Evolutionary conservation across 2,888 invertebrate genomes (phyloP), one percentile per base, ranked within the genome.

Genomic region (Geotrupes spiniger): DNA sequence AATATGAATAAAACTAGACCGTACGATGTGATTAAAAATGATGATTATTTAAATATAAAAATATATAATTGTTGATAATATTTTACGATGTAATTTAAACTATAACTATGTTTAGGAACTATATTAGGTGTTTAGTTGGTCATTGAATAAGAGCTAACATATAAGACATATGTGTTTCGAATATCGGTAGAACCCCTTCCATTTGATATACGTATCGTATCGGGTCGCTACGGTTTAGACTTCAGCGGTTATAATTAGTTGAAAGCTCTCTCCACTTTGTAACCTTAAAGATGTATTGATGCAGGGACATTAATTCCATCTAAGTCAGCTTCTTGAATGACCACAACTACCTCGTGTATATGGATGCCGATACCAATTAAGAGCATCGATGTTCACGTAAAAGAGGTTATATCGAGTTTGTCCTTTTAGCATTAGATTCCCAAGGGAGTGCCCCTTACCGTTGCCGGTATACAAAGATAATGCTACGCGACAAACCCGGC

Each of bases 241-340:
- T 66, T 66, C 57, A 56, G 59, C 59, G 63, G 62, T 66, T 64
- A 65, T 69, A 71, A 72, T 71, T 70, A 70, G 69, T 66, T 67
- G 65, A 67, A 67, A 70, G 68, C 69, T 58, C 54, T 57, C 57
- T 65, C 63, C 65, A 63, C 68, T 69, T 68, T 64, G 66, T 57
- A 52, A 63, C 66, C 64, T 69, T 66, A 65, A 63, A 65, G 65
- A 68, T 66, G 65, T 64, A 71, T 68, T 68, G 65, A 69, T 60
- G 63, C 58, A 60, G 57, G 54, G 54, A 59, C 54, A 66, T 63
- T 70, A 71, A 70, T 69, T 57, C 68, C 63, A 58, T 61, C 61
- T 65, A 66, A 67, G 66, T 68, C 65, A 65, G 61, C 59, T 65
- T 62, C 64, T 62, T 64, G 61, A 63, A 65, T 54, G 68, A 69